Base-by-base conservation (phyloP, 2,888 invertebrate genomes). In the Tridacna crocea region DNA sequence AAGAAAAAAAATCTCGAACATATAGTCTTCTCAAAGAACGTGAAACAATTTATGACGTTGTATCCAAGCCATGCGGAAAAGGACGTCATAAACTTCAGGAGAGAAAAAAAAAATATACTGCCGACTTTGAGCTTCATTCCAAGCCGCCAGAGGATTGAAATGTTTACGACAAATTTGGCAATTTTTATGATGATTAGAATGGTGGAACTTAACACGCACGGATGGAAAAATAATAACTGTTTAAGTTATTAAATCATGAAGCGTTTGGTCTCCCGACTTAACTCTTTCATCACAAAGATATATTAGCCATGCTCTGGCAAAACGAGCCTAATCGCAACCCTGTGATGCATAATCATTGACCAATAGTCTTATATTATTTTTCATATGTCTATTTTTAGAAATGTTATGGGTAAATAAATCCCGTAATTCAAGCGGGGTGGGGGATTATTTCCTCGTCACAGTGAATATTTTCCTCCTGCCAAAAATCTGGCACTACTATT, bases 121-220 rank as follows among this genome's bases (percentile, higher is more conserved):
- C 19, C 22, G 68, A 74, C 63, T 61, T 73, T 79, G 58, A 79
- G 63, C 61, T 68, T 60, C 73, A 61, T 79, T 74, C 73, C 66
- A 66, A 63, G n/a, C 10, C 73, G 68, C 72, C 72, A 76, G 66
- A 68, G 15, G 47, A 65, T 58, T 55, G 80, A 80, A 72, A 73
- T 60, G 66, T 80, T 80, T 80, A 80, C 65, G 80, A 47, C 73
- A 26, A 58, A 65, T 72, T 73, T 76, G 80, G 76, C 80, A 77
- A 73, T 76, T 77, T 79, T 80, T 70, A 70, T 70, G 46, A 26
- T 19, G 24, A 22, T 51, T 70, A 51, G 46, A 70, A 19, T 22
- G 47, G 46, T 51, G 51, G 47, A 70, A 70, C 70, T 8, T 26
- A 47, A 46, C 46, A 70, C 70, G 70, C 70, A 51, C 51, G 70